Base-by-base conservation (phyloP, 2,797 vertebrate genomes). In the Etheostoma nigrum region DNA sequence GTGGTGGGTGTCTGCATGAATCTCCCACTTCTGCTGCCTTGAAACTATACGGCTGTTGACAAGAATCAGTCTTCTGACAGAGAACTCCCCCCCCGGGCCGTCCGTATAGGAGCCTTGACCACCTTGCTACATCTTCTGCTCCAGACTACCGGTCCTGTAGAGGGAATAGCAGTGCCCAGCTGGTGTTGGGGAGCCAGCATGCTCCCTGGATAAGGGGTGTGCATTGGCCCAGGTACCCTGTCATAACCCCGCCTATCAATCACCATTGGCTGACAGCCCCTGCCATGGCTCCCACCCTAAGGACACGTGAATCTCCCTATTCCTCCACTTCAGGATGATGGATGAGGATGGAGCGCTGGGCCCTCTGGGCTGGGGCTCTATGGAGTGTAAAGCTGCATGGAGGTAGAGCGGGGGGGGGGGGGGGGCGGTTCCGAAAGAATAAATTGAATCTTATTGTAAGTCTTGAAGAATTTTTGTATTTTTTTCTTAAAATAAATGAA, bases 221-320 rank as follows among this genome's bases (percentile, higher is more conserved):
- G 83, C 88, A 82, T 66, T 84, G 87, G 90, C 86, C 89, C 79
- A 76, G 79, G 68, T 89, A 90, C 83, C 86, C 88, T 82, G 77
- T 74, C 58, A 51, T 84, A 86, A 91, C 92, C 89, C 89, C 69
- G 42, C 82, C 86, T 87, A 93, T 95, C 94, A 93, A 92, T 94
- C 92, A 92, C 66, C 44, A 74, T 63, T 77, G 81, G 72, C 69
- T 85, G 90, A 92, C 91, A 92, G 87, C 67, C 66, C 25, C 27
- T 69, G 80, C 77, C 67, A 79, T 59, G 40, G 74, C 75, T 85
- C 70, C 76, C 21, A 58, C 83, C 89, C 74, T 55, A 44, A 89
- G 89, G 90, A 93, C 92, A 84, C 75, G 69, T 82, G 86, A 89
- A 91, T 87, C 74, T 87, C 81, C 79, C 74, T 71, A 71, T 76